phyloP scores from a whole-genome alignment of 2,797 vertebrate species.

The Pteropus rufus region DNA sequence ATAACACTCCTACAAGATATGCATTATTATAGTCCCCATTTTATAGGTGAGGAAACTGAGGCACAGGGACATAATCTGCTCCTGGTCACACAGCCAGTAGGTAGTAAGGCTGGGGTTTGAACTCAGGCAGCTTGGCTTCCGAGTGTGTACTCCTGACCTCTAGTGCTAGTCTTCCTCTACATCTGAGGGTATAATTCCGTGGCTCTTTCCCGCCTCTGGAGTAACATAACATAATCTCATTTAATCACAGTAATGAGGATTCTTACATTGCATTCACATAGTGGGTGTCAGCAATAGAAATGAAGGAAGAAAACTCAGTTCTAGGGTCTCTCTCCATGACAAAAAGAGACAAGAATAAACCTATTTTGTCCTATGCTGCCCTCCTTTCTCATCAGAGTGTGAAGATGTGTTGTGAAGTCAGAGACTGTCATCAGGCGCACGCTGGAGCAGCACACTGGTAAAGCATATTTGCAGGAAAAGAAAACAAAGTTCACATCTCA shows the following conservation, averaged over 20 bases:
- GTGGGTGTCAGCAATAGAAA: neutral
- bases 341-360: neutral
- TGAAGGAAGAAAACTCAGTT: neutral
- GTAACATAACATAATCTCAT: neutral
- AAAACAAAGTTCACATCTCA: neutral
- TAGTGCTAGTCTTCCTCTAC: neutral
- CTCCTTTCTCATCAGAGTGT: neutral
- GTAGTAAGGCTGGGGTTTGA: neutral
- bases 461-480: neutral
- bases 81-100: neutral
- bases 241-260: neutral
- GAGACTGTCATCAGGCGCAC: neutral
- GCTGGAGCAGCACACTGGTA: neutral
- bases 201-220: neutral
- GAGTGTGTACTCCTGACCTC: neutral
- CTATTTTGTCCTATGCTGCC: neutral
- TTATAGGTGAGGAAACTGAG: neutral
- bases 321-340: neutral
- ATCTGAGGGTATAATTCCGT: neutral
- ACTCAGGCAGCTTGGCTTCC: neutral
- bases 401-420: neutral
- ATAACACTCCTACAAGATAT: neutral
- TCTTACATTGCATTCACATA: neutral
- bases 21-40: neutral
- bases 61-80: neutral